These are phyloP conservation scores for Eurytoma californica DNA, from an alignment of 2,888 invertebrate species.

Conservation along the genomic window DNA sequence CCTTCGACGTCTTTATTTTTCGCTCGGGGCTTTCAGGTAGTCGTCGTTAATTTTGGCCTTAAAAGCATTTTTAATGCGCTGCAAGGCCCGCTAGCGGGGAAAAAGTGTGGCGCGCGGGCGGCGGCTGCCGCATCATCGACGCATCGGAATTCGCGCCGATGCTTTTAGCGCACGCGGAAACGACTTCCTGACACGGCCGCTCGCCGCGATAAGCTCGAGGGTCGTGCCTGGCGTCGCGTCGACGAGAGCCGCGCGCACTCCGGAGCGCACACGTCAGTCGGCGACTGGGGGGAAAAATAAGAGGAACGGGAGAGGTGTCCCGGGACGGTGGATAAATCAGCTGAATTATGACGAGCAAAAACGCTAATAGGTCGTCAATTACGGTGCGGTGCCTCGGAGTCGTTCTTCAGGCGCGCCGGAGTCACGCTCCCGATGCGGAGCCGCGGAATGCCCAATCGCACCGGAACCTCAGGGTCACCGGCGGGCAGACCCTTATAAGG, in stretches of 20 bases:
- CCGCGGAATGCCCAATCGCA: constrained; percentile 43
- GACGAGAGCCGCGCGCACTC: too few relatives aligned
- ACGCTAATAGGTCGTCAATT: constrained; percentile 46
- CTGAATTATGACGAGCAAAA: constrained; percentile 41
- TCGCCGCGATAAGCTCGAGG: constrained; percentile 7
- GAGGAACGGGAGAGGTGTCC: constrained; percentile 14
- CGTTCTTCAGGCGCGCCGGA: constrained; percentile 25
- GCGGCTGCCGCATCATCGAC: not conserved
- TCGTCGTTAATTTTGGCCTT: constrained; percentile 48
- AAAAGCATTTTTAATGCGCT: constrained; percentile 42
- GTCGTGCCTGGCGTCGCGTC: not conserved
- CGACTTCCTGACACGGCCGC: constrained; percentile 14
- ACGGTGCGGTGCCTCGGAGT: constrained; percentile 20
- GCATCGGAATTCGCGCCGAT: constrained; percentile 23
- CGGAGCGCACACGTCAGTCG: not conserved
- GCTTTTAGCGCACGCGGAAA: constrained; percentile 19
- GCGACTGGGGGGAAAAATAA: not conserved
- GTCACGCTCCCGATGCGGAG: constrained; percentile 32
- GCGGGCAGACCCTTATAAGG: constrained; percentile 29
- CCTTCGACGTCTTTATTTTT: constrained; percentile 48
- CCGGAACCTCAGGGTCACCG: constrained; percentile 39
- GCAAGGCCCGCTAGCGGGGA: constrained; percentile 16
- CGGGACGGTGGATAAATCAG: constrained; percentile 30
- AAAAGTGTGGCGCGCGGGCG: constrained; percentile 9
- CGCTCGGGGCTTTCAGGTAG: constrained; percentile 48